Evolutionary conservation across 2,888 invertebrate species (phyloP), one percentile per base, ranked within the genome.

Genomic region (Xylota sylvarum): DNA sequence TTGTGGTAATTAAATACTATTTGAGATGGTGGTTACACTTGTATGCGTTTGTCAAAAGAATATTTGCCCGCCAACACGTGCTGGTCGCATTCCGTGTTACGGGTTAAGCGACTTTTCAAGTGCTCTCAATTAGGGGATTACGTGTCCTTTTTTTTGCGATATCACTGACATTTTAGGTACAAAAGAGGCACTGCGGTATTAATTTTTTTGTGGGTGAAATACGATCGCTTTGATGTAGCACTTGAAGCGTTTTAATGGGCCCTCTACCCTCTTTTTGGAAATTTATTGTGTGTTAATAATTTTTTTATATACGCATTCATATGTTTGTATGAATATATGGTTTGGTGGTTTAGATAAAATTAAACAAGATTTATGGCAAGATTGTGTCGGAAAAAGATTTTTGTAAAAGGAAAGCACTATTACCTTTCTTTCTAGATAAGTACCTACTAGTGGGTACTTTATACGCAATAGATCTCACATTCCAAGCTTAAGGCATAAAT

Each of bases 101-200:
- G 74, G 69, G 69, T 69, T 32, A 43, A 79, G 43, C 69, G 84
- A n/a, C 62, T 62, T 72, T 50, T 73, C 23, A 78, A 83, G 55
- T 84, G 48, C 17, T 27, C 19, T 52, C 56, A 74, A 55, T 69
- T 79, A 79, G 55, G 67, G 19, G 67, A 65, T 72, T 70, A 50
- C 6, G 17, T 23, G 35, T 65, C 52, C 23, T 40, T 46, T 43
- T 46, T 4, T 10, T 60, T 60, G 27, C 10, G n/a, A 40, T 30
- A 40, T 56, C 48, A 35, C 5, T 37, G 40, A 56, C 9, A 17
- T 65, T 40, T 40, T 32, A 1, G 7, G 48, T 9, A 35, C 27
- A 46, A 32, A 55, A 46, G 5, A 12, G 35, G n/a, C 7, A 17
- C 4, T 30, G 10, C 1, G 35, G 10, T 35, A 62, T 62, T 40